These are phyloP conservation scores for Cheilosia impressa DNA, from an alignment of 2,888 invertebrate genomes.

Conservation along the genomic window DNA sequence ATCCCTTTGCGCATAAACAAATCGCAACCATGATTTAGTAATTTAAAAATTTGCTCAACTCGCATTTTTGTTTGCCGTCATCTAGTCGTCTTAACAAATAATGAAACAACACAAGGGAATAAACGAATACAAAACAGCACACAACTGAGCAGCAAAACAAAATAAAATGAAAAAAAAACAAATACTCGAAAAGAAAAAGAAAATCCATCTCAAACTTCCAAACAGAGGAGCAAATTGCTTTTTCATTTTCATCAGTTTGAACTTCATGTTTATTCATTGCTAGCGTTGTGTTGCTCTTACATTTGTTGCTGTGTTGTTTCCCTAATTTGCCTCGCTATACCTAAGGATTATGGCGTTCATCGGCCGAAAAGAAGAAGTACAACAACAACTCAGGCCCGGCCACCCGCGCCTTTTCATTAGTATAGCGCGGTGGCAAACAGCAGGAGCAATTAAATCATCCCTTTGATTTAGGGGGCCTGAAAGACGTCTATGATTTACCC, in stretches of 20 bases:
- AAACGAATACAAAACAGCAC: conserved; percentile 12
- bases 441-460: conserved; percentile 73
- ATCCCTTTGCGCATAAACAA: conserved; percentile 28
- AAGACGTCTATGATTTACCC: conserved; percentile 62
- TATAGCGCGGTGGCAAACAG: conserved; percentile 46
- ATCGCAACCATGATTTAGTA: conserved; percentile 66
- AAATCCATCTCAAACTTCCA: conserved; percentile 43
- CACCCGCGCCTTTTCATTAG: conserved; percentile 29
- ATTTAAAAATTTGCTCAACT: conserved; percentile 58
- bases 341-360: neutral
- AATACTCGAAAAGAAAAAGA: neutral
- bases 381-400: conserved; percentile 32
- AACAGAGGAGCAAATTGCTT: conserved; percentile 64
- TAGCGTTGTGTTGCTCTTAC: conserved; percentile 56
- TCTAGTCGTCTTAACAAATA: conserved; percentile 49
- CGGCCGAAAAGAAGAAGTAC: neutral
- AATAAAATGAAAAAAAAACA: conserved; percentile 4
- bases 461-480: conserved; percentile 65
- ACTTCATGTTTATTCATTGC: conserved; percentile 73
- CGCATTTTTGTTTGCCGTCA: conserved; percentile 20
- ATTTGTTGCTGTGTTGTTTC: conserved; percentile 56
- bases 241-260: conserved; percentile 71
- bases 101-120: conserved; percentile 36
- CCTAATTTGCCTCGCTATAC: conserved; percentile 50
- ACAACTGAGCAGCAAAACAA: neutral